Base-by-base conservation (phyloP, 1,140 invertebrate genomes). In the Drosophila setifemur region DNA sequence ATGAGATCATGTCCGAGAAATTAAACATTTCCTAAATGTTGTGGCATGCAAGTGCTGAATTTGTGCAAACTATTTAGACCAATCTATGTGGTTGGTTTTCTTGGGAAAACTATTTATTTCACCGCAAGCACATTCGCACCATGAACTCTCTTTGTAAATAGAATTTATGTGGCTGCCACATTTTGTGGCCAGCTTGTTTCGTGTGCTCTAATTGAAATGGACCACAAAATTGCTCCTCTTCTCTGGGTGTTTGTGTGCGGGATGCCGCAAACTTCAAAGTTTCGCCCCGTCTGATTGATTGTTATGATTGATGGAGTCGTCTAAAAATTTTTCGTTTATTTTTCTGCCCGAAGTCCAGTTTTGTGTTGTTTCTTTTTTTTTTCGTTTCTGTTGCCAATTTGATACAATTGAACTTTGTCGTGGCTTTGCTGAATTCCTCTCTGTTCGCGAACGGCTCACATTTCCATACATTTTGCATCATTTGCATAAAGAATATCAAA, bases 351-450 rank as follows among this genome's bases (percentile, higher is more conserved):
- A 12, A 9, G 35, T 8, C 25, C 29, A 33, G 14, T 25, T 31
- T 7, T n/a, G 5, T 39, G n/a, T 35, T 18, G 12, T 23, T 43
- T 57, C 61, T 61, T 52, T 61, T 40, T 57, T 52, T 31, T 4
- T 31, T 53, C 16, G 29, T 39, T 33, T 40, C 16, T 37, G n/a
- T 58, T 47, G 45, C 54, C 70, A 86, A 85, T 75, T 85, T 85
- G 60, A 79, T 75, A 86, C 79, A 85, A 85, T 85, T 85, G 79
- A 86, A 86, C 74, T 86, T 73, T 73, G 68, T 83, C 71, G 44
- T 61, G 21, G 35, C 49, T 54, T 42, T 12, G 23, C 25, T 19
- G 19, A 66, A 64, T 64, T 49, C 43, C 19, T 4, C n/a, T 4
- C 42, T n/a, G 23, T 1, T n/a, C n/a, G 3, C 25, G 2, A 26